Base-by-base conservation (phyloP, 2,113 vertebrate species). In the Stigmatopora argus region DNA sequence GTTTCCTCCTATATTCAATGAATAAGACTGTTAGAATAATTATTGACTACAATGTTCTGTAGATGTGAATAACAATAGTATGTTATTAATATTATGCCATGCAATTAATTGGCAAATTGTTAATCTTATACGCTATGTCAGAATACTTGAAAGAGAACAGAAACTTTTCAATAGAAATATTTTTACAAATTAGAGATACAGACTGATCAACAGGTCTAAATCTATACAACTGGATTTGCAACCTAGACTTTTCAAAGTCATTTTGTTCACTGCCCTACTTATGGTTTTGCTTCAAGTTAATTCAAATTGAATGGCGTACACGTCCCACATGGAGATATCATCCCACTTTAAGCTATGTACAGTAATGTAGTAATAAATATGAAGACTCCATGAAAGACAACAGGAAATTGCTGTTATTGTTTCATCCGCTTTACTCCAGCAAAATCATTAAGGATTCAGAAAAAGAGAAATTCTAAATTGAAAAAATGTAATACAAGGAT, bases 381-480 rank as follows among this genome's bases (percentile, higher is more conserved):
- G 59, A 68, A 78, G 69, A 74, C 62, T 69, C 75, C 66, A 67
- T 67, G 62, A 70, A 83, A 83, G 75, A 80, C 67, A 75, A 85
- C 85, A 86, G 88, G 88, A 90, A 88, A 90, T 88, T 86, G 72
- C 80, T 78, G 66, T 66, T 73, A 53, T 51, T 62, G 62, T 75
- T 85, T 83, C 71, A 72, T 78, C 71, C 70, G 75, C 57, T 31
- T 65, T 68, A 68, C 64, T 69, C 78, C 76, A 19, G 74, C 78
- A 77, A 80, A 79, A 65, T 71, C 67, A 83, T 85, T 81, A 82
- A 75, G 47, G 72, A 70, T 81, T 74, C 72, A 83, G 81, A 81
- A 82, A 66, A 74, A 62, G 52, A 75, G 45, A 72, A 83, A 80
- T 78, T 78, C 63, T 62, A 73, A 65, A 70, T 67, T 76, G 64